Conservation (phyloP, 2,113 vertebrate species). For the Ctenodactylus gundi region DNA sequence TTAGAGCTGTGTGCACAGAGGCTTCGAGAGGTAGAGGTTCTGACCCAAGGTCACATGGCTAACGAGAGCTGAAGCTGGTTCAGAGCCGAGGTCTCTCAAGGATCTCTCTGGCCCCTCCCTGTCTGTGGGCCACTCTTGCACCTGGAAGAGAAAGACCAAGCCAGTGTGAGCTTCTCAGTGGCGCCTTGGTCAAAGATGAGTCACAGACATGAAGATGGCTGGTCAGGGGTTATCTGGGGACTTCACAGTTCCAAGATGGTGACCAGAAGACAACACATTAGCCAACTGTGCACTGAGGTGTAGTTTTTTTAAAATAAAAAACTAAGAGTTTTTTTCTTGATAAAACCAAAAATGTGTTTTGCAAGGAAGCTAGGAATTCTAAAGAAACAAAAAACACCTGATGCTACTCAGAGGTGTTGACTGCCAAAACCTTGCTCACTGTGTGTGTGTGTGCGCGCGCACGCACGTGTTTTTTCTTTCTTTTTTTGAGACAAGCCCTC, state of each 20-base stretch:
- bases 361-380: conserved; percentile 9
- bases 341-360: neutral
- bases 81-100: neutral
- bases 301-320: neutral
- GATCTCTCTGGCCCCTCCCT: too few relatives aligned
- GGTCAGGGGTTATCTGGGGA: neutral
- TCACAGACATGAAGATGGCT: neutral
- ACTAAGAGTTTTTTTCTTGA: neutral
- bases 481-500: neutral
- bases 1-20: neutral
- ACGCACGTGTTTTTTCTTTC: neutral
- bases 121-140: too few relatives aligned
- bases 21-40: neutral
- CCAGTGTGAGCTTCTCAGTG: neutral
- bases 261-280: neutral
- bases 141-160: neutral
- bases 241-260: neutral
- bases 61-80: neutral
- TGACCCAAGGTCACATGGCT: neutral
- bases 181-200: neutral
- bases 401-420: neutral
- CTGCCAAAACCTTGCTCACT: neutral
- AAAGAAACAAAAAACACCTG: conserved; percentile 19
- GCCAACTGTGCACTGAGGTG: neutral
- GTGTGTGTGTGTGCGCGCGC: too few relatives aligned